Base-by-base conservation (phyloP, 2,113 vertebrate genomes). In the Bujurquina vittata region DNA sequence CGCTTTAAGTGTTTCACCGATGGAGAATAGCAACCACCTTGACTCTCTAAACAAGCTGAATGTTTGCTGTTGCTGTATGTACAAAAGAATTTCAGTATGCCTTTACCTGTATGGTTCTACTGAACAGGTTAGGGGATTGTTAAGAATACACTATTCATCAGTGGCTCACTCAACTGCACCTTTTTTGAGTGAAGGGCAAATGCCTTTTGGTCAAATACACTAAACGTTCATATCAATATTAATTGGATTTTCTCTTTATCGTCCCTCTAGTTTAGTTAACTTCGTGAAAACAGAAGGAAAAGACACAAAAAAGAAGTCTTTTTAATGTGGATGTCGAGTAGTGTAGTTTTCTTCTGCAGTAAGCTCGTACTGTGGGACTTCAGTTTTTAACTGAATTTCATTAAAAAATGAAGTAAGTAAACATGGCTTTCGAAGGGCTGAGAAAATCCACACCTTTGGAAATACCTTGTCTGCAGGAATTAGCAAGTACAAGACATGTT, bases 321-420 rank as follows among this genome's bases (percentile, higher is more conserved):
- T 75, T 29, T 5, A 23, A 17, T 79, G 58, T 31, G 22, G 26
- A 20, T 75, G 2, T 10, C 11, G 17, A 18, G 58, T 31, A 46
- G 40, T 62, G 10, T 76, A 12, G 5, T 58, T 85, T 80, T 67
- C 57, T 37, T 52, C 29, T n/a, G 11, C 55, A 49, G 33, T n/a
- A 55, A 75, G 35, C 72, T 63, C 10, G 3, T 35, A 4, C n/a
- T 11, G 10, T 55, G 69, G 55, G 22, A 61, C 37, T 81, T 33
- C n/a, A 26, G 61, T 63, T 17, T 67, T 75, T 20, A 75, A 56
- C 73, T 81, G 23, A 20, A 62, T 80, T 61, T 26, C 12, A 55
- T 59, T 80, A 31, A 62, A 62, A 75, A 65, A 84, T 65, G 18
- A 33, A 79, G 14, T 40, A 74, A 22, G 29, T 76, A 54, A 76